These are phyloP conservation scores for Danio choprae DNA, from an alignment of 2,797 vertebrate species.

Conservation along the genomic window DNA sequence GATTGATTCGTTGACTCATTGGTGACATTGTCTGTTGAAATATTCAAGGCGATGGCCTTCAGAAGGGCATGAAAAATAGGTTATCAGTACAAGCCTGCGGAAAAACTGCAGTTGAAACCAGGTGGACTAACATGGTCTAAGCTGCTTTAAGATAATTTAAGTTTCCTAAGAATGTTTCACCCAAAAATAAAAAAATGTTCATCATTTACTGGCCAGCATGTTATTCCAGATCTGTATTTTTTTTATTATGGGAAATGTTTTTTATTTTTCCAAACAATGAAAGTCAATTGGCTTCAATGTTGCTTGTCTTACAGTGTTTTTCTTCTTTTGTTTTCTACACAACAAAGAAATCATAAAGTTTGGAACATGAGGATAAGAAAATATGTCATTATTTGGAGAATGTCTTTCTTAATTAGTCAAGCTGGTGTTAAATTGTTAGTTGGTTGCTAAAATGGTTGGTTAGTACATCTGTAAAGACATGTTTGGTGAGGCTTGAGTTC, in stretches of 20 bases:
- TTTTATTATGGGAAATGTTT: not conserved
- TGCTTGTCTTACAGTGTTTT: not conserved
- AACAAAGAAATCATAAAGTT: not conserved
- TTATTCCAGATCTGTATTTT: not conserved
- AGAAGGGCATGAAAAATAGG: not conserved
- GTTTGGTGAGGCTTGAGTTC: not conserved
- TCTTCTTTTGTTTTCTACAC: not conserved
- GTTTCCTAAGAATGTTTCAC: not conserved
- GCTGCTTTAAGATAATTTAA: not conserved
- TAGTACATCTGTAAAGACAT: not conserved
- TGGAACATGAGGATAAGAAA: not conserved
- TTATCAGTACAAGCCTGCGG: not conserved
- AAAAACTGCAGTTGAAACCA: conserved; percentile 4
- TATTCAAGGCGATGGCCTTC: not conserved
- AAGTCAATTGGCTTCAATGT: not conserved
- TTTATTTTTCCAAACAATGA: not conserved
- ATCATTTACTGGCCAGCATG: not conserved
- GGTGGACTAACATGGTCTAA: not conserved
- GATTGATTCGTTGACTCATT: conserved; percentile 18
- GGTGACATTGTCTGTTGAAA: conserved; percentile 9
- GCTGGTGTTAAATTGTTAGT: not conserved
- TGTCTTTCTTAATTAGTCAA: not conserved
- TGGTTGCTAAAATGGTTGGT: not conserved
- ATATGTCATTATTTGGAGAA: not conserved
- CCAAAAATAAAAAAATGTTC: not conserved